phyloP scores from a whole-genome alignment of 2,797 vertebrate species.

The Cossypha polioptera region DNA sequence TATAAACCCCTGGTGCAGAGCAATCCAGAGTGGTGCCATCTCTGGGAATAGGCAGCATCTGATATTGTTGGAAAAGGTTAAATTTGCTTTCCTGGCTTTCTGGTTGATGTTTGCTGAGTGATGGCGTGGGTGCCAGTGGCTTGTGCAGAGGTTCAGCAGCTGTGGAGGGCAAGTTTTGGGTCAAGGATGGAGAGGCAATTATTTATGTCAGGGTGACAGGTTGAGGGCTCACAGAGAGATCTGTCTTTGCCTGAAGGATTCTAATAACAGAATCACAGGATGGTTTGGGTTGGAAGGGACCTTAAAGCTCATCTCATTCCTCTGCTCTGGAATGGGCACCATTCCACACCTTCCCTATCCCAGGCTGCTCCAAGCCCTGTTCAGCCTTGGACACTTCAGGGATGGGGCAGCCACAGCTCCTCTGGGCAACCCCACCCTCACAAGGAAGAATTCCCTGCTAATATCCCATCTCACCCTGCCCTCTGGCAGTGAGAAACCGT shows the following conservation, averaged over 20 bases:
- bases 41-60: neutral
- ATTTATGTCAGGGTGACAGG: neutral
- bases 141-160: neutral
- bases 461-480: rapidly evolving
- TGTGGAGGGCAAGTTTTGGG: neutral
- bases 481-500: neutral
- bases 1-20: neutral
- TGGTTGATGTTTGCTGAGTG: neutral
- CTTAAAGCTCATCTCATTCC: neutral
- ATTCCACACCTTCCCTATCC: neutral
- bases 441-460: rapidly evolving
- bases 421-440: neutral
- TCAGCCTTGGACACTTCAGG: rapidly evolving
- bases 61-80: neutral
- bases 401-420: neutral
- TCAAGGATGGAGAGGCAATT: neutral
- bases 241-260: neutral
- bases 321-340: neutral
- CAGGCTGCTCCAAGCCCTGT: rapidly evolving
- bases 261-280: neutral
- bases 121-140: neutral
- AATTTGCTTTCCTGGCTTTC: neutral
- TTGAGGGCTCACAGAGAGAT: neutral
- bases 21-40: neutral
- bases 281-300: neutral